Evolutionary conservation across 1,140 invertebrate species (phyloP), one percentile per base, ranked within the genome.

Genomic region (Lucilia sericata): DNA sequence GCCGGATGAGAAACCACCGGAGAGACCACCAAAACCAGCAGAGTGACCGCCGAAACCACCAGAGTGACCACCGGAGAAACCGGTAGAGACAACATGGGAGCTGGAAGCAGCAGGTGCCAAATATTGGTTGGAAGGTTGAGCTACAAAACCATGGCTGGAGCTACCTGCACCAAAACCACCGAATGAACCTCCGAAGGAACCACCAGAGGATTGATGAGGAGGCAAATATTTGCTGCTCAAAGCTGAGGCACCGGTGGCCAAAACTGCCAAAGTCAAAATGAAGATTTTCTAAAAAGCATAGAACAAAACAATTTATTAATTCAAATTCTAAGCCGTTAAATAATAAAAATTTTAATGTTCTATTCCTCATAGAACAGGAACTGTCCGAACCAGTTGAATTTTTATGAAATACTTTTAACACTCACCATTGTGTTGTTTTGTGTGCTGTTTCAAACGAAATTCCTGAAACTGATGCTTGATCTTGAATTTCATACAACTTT

Each of bases 1-100:
- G 10, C 74, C 36, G 13, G 13, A 42, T 17, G 76, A 80, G 21
- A 19, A n/a, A 13, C 21, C n/a, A 49, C 17, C 8, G 13, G 42
- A 80, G 0, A 1, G 2, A 30, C 25, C 25, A 30, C 25, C 25
- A 2, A 42, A 80, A 14, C 42, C 42, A 25, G 19, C 76, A 49
- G 76, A 42, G 5, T 2, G 42, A 8, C 60, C 75, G 84, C 86
- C 82, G 82, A 70, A 8, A 85, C 86, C 14, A 84, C 70, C 75
- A n/a, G 17, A 55, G 49, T 9, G 13, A 49, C 49, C 49, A 49
- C 49, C 30, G 17, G 34, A 76, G 8, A n/a, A 76, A 2, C 74
- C 36, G 13, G 34, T 42, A 34, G 76, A 80, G 12, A 30, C 47
- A 25, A 9, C n/a, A 49, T 47, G 19, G 19, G 42, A 80, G 2